phyloP scores from a whole-genome alignment of 2,113 vertebrate species.

The Damaliscus lunatus region DNA sequence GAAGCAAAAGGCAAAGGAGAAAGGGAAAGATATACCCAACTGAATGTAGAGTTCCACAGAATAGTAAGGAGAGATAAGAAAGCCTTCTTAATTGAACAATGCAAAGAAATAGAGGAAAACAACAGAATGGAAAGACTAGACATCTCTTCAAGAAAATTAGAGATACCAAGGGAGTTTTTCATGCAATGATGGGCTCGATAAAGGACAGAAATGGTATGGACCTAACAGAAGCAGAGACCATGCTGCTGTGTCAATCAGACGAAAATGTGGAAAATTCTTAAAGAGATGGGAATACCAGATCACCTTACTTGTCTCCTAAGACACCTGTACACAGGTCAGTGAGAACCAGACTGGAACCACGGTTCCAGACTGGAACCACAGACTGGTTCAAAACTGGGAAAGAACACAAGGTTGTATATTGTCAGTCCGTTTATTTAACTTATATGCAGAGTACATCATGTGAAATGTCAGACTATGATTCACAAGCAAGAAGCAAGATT shows the following conservation, averaged over 20 bases:
- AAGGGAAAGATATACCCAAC: not conserved
- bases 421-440: not conserved
- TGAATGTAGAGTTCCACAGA: not conserved
- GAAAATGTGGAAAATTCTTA: not conserved
- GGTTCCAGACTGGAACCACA: not conserved
- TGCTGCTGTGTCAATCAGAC: not conserved
- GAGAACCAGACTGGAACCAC: not conserved
- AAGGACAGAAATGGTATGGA: not conserved
- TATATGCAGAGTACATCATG: not conserved
- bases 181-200: not conserved
- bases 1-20: not conserved
- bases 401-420: not conserved
- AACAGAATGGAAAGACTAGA: not conserved
- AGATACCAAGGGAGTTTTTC: not conserved
- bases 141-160: not conserved
- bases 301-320: not conserved
- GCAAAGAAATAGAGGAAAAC: not conserved
- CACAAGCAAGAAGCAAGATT: not conserved
- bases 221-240: not conserved
- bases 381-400: not conserved
- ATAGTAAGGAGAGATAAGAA: not conserved
- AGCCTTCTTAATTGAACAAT: not conserved
- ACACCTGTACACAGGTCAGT: not conserved
- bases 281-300: not conserved
- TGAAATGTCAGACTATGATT: not conserved